phyloP scores from a whole-genome alignment of 2,797 vertebrate species.

The Chelon labrosus region DNA sequence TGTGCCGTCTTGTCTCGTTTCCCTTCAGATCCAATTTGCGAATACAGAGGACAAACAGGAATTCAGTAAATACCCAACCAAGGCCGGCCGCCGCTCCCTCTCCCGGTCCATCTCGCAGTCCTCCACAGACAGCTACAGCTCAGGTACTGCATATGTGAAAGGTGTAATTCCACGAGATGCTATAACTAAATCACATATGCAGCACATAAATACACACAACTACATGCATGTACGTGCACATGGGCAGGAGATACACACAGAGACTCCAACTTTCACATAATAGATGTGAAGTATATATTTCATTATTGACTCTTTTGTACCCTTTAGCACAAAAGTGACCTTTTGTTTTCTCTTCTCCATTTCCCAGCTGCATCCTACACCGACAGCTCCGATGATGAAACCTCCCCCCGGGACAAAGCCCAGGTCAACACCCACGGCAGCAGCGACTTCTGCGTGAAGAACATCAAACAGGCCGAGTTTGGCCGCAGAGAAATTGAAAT shows the following conservation, averaged over 20 bases:
- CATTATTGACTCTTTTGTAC: slow-evolving; percentile 43
- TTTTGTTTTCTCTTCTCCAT: slow-evolving; percentile 49
- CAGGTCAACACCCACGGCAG: slow-evolving; percentile 96
- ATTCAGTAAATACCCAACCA: slow-evolving; percentile 97
- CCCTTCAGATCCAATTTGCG: slow-evolving; percentile 95
- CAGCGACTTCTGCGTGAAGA: slow-evolving; percentile 99
- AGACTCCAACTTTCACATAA: slow-evolving; percentile 8
- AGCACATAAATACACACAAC: not conserved
- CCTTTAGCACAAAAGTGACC: slow-evolving; percentile 40
- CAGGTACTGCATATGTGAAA: slow-evolving; percentile 82
- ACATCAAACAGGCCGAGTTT: slow-evolving; percentile 98
- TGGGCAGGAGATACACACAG: slow-evolving; percentile 2
- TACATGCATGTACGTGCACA: not conserved
- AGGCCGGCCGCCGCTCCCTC: slow-evolving; percentile 95
- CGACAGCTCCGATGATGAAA: slow-evolving; percentile 98
- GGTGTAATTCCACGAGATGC: not conserved
- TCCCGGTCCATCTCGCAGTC: slow-evolving; percentile 99
- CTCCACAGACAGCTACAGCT: slow-evolving; percentile 99
- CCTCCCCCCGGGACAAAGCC: slow-evolving; percentile 95
- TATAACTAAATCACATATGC: not conserved
- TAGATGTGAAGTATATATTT: slow-evolving; percentile 49
- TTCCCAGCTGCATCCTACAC: slow-evolving; percentile 95
- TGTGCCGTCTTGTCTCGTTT: slow-evolving; percentile 17
- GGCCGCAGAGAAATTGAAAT: slow-evolving; percentile 98
- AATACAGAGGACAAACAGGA: slow-evolving; percentile 97